These are phyloP conservation scores for Poecilia velifera DNA, from an alignment of 2,797 vertebrate genomes.

Conservation along the genomic window DNA sequence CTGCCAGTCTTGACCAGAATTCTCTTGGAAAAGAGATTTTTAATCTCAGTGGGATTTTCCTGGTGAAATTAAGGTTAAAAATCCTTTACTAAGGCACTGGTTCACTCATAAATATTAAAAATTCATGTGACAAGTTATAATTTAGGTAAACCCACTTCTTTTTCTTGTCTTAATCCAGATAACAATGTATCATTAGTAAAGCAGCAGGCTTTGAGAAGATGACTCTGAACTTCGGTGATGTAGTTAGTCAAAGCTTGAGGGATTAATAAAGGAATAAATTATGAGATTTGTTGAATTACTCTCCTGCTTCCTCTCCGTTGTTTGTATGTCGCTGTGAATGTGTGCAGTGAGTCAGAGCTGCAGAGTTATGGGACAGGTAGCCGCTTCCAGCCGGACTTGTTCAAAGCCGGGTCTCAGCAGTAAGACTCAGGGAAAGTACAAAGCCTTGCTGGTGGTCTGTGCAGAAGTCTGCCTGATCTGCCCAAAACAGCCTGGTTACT, in stretches of 20 bases:
- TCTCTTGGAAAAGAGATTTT: too few relatives aligned
- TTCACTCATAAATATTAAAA: conserved; percentile 19
- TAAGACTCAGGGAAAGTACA: conserved; percentile 76
- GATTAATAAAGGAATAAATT: conserved; percentile 43
- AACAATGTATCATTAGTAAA: conserved; percentile 4
- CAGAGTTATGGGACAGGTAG: conserved; percentile 40
- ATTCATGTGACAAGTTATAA: conserved; percentile 26
- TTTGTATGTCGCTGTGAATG: conserved; percentile 15
- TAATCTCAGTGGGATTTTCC: too few relatives aligned
- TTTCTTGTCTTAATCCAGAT: conserved; percentile 6
- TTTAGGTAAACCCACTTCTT: conserved; percentile 20
- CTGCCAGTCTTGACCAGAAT: too few relatives aligned
- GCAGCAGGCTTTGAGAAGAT: conserved; percentile 21
- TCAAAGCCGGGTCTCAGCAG: conserved; percentile 50
- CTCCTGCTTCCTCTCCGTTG: conserved; percentile 35
- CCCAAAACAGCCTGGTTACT: conserved; percentile 76
- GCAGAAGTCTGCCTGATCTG: conserved; percentile 74
- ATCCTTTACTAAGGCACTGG: background rate
- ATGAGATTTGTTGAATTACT: conserved; percentile 33
- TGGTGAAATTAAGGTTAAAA: too few relatives aligned
- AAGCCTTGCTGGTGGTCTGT: conserved; percentile 82
- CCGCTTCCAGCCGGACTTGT: conserved; percentile 49
- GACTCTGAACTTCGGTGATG: conserved; percentile 21
- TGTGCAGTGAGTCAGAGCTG: conserved; percentile 35
- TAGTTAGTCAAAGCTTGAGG: conserved; percentile 17